phyloP scores from a whole-genome alignment of 2,113 vertebrate genomes.

The Emydocephalus ijimae region DNA sequence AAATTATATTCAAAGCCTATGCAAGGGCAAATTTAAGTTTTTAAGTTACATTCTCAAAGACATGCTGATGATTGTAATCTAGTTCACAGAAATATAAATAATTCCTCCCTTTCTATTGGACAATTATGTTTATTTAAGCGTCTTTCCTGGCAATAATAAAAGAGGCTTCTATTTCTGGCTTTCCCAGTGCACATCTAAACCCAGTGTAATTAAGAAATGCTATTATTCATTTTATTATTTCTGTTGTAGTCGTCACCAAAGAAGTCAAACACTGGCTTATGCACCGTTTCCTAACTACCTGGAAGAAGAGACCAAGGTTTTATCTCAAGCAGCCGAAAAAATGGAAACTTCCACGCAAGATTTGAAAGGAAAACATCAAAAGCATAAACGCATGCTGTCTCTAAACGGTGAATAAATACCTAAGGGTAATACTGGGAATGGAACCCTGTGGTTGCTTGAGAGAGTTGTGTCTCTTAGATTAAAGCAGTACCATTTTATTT shows the following conservation, averaged over 20 bases:
- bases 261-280: slow-evolving; percentile 38
- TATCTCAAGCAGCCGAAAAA: slow-evolving; percentile 77
- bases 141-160: not conserved
- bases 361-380: slow-evolving; percentile 60
- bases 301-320: slow-evolving; percentile 63
- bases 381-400: slow-evolving; percentile 51
- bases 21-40: not conserved
- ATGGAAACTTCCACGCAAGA: slow-evolving; percentile 74
- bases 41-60: not conserved
- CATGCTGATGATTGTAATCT: no score
- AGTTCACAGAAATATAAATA: not conserved
- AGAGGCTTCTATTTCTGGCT: not conserved
- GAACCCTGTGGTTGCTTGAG: slow-evolving; percentile 1
- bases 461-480: slow-evolving; percentile 24
- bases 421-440: not conserved
- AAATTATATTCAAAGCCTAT: not conserved
- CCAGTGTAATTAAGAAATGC: not conserved
- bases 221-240: slow-evolving; percentile 9
- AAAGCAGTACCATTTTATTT: slow-evolving; percentile 9
- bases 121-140: not conserved
- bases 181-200: not conserved
- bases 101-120: not conserved
- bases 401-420: slow-evolving; percentile 66
- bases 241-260: slow-evolving; percentile 45
- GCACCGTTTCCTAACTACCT: slow-evolving; percentile 63